phyloP scores from a whole-genome alignment of 2,888 invertebrate genomes.

The Encarsia formosa region DNA sequence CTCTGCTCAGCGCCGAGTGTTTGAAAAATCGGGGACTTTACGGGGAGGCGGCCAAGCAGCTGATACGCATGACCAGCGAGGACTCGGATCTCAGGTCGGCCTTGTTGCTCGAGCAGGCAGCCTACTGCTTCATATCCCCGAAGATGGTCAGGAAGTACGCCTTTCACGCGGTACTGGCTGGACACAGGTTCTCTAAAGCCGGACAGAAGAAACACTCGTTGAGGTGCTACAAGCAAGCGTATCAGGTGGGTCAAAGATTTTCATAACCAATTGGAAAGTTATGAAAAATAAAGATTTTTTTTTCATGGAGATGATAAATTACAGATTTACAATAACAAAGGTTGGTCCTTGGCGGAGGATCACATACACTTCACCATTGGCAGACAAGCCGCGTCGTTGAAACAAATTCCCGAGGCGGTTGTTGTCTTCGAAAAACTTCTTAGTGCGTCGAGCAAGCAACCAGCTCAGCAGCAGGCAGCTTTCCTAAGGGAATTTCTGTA shows the following conservation, averaged over 20 bases:
- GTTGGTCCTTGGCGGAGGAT: slow-evolving; percentile 91
- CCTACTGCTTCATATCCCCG: slow-evolving; percentile 80
- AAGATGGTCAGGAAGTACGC: slow-evolving; percentile 88
- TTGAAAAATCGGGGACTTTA: slow-evolving; percentile 73
- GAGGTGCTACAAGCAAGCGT: slow-evolving; percentile 86
- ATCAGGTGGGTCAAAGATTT: slow-evolving; percentile 60
- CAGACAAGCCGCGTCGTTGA: slow-evolving; percentile 79
- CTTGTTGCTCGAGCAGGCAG: slow-evolving; percentile 89
- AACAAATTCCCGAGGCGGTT: slow-evolving; percentile 66
- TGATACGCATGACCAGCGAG: slow-evolving; percentile 93
- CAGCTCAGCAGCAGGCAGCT: slow-evolving; percentile 69
- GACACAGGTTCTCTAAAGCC: slow-evolving; percentile 90
- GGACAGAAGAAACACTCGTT: slow-evolving; percentile 89
- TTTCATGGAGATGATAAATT: slow-evolving; percentile 3
- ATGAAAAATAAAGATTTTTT: background rate
- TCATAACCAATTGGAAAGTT: background rate
- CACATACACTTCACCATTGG: slow-evolving; percentile 94
- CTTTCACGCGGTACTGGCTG: slow-evolving; percentile 94
- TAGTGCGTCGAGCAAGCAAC: slow-evolving; percentile 66
- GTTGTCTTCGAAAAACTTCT: slow-evolving; percentile 76
- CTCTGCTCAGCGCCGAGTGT: slow-evolving; percentile 83
- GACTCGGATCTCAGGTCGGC: slow-evolving; percentile 96
- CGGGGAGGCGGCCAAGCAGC: slow-evolving; percentile 91
- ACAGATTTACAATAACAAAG: slow-evolving; percentile 69
- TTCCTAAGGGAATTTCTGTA: slow-evolving; percentile 85